Base-by-base conservation (phyloP, 30 jellyfish, hydroid and myxozoan species). In the Turritopsis rubra region DNA sequence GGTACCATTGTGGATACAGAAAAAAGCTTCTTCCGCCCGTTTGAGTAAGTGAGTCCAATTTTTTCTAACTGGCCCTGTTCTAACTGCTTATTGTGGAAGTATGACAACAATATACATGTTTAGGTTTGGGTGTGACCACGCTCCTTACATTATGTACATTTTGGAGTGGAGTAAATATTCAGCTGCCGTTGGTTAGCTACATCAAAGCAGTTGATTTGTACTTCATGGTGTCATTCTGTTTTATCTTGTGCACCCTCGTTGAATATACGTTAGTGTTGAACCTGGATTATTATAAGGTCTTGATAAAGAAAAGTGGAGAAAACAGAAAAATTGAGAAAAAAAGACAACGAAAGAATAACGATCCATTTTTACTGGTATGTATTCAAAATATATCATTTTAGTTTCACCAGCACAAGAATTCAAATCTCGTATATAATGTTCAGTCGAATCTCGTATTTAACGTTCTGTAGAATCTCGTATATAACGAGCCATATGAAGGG, bases 1-100 rank as follows among this genome's bases (percentile, higher is more conserved):
- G 98, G 85, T 92, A 0, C 84, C 96, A 16, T 71, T 92, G 17
- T 92, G 98, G 98, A 82, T 92, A 79, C 97, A 92, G 30, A 86
- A 82, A 52, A 95, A 85, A 18, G 85, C 89, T 21, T 72, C 92
- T 1, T 70, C 98, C 21, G 95, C 98, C 9, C 83, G 98, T 73
- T 71, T 85, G 18, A 85, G 98, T 88, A 84, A 75, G 86, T n/a
- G n/a, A 41, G 9, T 41, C 60, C 5, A 41, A 41, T 41, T 5
- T 41, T 41, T 41, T 41, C 60, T 41, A n/a, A n/a, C n/a, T n/a
- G n/a, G n/a, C n/a, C n/a, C 60, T 41, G 60, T 41, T 41, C 13
- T 41, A 41, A 41, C 13, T 41, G 13, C 60, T 41, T 41, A 41
- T 41, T 41, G 60, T 41, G 60, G 13, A 41, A 41, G 13, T 41